A percentile compares a stretch with the other conserved stretches of the same genome.
These are phyloP conservation scores for Platycercus adscitus DNA, from an alignment of 2,113 vertebrate genomes.

Conservation along the genomic window DNA sequence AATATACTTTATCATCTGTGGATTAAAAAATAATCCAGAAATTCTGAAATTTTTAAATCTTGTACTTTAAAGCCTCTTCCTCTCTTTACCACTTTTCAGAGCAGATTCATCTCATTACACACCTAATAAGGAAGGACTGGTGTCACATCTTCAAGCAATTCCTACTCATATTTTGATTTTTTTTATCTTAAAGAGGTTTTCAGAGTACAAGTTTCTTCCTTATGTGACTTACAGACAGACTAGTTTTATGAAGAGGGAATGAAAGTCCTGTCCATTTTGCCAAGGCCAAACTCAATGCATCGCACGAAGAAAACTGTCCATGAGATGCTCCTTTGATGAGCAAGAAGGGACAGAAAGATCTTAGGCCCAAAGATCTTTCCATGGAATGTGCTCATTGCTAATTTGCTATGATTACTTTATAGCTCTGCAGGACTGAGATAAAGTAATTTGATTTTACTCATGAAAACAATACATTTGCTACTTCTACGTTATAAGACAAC, in stretches of 20 bases:
- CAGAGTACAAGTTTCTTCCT: background rate
- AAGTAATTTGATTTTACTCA: background rate
- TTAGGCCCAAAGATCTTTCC: background rate
- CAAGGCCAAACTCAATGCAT: background rate
- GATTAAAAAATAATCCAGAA: background rate
- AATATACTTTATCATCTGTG: background rate
- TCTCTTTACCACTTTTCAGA: background rate
- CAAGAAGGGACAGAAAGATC: background rate
- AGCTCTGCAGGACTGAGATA: background rate
- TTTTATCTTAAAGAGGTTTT: background rate
- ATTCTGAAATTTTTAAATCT: background rate
- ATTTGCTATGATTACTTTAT: background rate
- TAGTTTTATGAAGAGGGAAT: background rate
- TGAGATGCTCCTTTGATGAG: background rate
- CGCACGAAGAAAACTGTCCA: background rate
- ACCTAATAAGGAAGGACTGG: background rate
- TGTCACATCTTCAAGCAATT: background rate
- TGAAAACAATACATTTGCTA: background rate
- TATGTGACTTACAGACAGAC: background rate
- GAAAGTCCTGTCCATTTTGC: background rate
- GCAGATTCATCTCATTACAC: background rate
- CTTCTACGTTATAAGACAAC: background rate
- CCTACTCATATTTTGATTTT: background rate
- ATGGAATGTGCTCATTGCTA: background rate
- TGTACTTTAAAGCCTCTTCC: background rate